These are phyloP conservation scores for Melitaea cinxia DNA, from an alignment of 1,140 invertebrate genomes.

Conservation along the genomic window DNA sequence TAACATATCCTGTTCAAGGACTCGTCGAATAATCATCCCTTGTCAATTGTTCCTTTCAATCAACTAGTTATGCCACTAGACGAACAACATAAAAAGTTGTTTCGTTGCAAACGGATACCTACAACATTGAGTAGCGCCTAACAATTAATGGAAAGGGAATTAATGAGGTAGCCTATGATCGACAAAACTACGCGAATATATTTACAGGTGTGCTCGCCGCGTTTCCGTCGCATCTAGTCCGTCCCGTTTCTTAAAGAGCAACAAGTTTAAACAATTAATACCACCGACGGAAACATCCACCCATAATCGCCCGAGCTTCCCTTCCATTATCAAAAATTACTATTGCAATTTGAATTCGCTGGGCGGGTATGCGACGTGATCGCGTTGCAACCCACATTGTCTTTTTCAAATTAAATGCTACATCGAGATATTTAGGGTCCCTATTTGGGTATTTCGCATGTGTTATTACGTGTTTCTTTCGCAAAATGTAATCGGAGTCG, in stretches of 20 bases:
- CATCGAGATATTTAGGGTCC: conserved; percentile 51
- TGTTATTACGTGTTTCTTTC: conserved; percentile 55
- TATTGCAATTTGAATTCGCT: conserved; percentile 73
- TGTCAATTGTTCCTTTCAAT: conserved; percentile 41
- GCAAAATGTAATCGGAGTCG: conserved; percentile 64
- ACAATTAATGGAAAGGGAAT: conserved; percentile 63
- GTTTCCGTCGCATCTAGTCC: conserved; percentile 65
- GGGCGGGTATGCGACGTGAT: conserved; percentile 64
- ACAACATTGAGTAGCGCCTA: conserved; percentile 54
- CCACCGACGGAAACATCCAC: conserved; percentile 71
- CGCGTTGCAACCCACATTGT: conserved; percentile 61
- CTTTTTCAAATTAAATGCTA: conserved; percentile 73
- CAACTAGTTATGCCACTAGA: conserved; percentile 37
- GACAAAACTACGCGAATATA: conserved; percentile 61
- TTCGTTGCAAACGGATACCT: conserved; percentile 63
- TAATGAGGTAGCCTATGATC: conserved; percentile 49
- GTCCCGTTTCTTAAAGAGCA: conserved; percentile 55
- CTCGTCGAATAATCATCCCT: conserved; percentile 38
- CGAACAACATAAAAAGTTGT: conserved; percentile 43
- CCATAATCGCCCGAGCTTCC: conserved; percentile 68
- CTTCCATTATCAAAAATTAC: conserved; percentile 75
- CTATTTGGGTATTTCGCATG: conserved; percentile 54
- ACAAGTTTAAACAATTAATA: conserved; percentile 68
- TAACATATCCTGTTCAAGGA: conserved; percentile 34
- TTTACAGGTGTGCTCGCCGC: conserved; percentile 64